A percentile compares a stretch with the other conserved stretches of the same genome.
Evolutionary conservation across 2,888 invertebrate species (phyloP).

Genomic region (Siphlonurus alternatus): DNA sequence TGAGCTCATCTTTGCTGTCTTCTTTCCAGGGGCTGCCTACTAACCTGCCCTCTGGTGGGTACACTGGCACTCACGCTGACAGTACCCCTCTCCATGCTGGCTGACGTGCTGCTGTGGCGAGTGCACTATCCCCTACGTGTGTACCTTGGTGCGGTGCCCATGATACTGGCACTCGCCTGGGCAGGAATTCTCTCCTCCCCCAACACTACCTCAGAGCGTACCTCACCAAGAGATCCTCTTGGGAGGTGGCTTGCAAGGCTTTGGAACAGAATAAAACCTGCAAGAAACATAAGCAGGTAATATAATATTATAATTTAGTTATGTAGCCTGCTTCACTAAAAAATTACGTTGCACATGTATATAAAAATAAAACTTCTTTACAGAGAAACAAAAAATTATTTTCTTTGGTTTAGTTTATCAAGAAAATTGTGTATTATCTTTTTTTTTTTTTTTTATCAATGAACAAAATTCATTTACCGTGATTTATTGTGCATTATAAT

Average conservation of each 20-base stretch:
- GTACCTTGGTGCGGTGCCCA: conserved; percentile 61
- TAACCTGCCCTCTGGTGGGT: conserved; percentile 81
- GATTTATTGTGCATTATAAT: no score
- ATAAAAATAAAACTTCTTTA: no score
- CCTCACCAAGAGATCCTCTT: neutral
- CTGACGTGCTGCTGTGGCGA: conserved; percentile 56
- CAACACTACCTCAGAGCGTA: neutral
- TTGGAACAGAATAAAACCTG: neutral
- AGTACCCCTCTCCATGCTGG: conserved; percentile 77
- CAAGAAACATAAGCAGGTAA: neutral
- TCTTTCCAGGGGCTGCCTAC: conserved; percentile 68
- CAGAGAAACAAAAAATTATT: no score
- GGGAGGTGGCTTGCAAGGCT: neutral
- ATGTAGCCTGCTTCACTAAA: no score
- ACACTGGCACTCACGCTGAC: conserved; percentile 72
- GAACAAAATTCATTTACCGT: no score
- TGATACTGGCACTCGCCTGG: conserved; percentile 51
- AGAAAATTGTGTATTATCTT: no score
- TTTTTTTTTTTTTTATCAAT: no score
- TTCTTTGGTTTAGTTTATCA: no score
- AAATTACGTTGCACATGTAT: no score
- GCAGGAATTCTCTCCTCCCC: conserved; percentile 35
- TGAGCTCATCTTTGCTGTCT: no score
- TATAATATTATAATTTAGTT: no score
- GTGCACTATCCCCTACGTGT: conserved; percentile 51